Conservation (phyloP, 2,888 invertebrate species). For the Ormyrus thymus region DNA sequence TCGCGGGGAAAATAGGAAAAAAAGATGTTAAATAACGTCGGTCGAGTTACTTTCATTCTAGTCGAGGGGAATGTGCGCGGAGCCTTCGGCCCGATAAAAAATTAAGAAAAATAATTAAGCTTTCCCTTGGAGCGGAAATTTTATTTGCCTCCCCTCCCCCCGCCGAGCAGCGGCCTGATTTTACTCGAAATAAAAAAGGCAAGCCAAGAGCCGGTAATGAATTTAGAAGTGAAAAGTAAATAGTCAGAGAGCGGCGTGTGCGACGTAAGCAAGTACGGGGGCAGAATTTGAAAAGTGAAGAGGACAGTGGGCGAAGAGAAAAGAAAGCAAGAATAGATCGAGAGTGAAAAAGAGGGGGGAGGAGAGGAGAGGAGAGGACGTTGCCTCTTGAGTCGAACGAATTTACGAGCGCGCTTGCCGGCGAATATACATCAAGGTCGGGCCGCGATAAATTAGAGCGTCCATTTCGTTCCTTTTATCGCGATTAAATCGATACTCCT, state of each 20-base stretch:
- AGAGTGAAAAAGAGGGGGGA: background rate
- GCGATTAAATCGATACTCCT: slow-evolving; percentile 70
- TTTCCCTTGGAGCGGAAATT: no score
- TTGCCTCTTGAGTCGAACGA: slow-evolving; percentile 52
- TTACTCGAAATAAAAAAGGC: no score
- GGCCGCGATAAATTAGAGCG: slow-evolving; percentile 67
- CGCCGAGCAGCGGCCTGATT: no score
- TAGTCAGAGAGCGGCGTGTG: background rate
- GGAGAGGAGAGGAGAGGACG: background rate
- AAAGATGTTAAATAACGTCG: no score
- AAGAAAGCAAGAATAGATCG: background rate
- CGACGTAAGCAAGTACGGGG: background rate
- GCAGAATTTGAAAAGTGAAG: slow-evolving; percentile 34
- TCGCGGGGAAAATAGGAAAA: no score
- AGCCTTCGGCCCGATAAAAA: no score
- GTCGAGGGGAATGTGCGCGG: no score
- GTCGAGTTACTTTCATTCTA: no score
- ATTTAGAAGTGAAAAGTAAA: slow-evolving; percentile 21
- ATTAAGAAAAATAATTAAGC: no score
- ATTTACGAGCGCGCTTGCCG: slow-evolving; percentile 56
- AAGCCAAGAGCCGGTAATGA: slow-evolving; percentile 21
- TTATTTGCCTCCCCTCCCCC: no score
- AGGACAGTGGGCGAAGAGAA: slow-evolving; percentile 19
- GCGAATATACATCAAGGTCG: slow-evolving; percentile 65
- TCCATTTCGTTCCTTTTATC: slow-evolving; percentile 67